phyloP scores from a whole-genome alignment of 1,140 invertebrate genomes.

The Conus betulinus region DNA sequence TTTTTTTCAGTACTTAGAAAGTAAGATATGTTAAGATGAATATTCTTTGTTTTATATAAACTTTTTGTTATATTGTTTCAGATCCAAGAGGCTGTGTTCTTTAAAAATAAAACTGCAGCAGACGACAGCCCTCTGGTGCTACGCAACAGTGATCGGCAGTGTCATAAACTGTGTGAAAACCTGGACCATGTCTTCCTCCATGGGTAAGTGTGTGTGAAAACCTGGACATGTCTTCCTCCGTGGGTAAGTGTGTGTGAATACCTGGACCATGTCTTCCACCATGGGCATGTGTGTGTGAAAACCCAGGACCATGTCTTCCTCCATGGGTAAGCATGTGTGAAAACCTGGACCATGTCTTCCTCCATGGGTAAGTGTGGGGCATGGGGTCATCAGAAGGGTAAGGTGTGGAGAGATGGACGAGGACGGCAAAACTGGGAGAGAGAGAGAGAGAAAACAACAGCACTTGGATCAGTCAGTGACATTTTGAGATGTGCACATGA shows the following conservation, averaged over 20 bases:
- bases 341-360: background rate
- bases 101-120: conserved; percentile 35
- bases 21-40: too few species aligned
- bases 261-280: conserved; percentile 55
- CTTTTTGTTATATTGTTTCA: conserved; percentile 37
- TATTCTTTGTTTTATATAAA: background rate
- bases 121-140: conserved; percentile 46
- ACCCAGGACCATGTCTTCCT: conserved; percentile 53
- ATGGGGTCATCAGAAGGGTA: too few species aligned
- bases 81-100: conserved; percentile 63
- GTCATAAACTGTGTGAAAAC: conserved; percentile 68
- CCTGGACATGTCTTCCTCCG: too few species aligned
- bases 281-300: conserved; percentile 39
- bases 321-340: conserved; percentile 61
- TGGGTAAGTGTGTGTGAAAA: conserved; percentile 57
- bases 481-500: too few species aligned
- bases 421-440: too few species aligned
- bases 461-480: too few species aligned
- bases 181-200: conserved; percentile 70
- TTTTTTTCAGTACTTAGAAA: too few species aligned
- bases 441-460: too few species aligned
- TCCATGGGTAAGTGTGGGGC: too few species aligned
- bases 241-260: conserved; percentile 55
- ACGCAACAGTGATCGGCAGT: conserved; percentile 62
- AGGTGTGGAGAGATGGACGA: too few species aligned